phyloP scores from a whole-genome alignment of 2,888 invertebrate genomes.

The Drosophila quinaria region DNA sequence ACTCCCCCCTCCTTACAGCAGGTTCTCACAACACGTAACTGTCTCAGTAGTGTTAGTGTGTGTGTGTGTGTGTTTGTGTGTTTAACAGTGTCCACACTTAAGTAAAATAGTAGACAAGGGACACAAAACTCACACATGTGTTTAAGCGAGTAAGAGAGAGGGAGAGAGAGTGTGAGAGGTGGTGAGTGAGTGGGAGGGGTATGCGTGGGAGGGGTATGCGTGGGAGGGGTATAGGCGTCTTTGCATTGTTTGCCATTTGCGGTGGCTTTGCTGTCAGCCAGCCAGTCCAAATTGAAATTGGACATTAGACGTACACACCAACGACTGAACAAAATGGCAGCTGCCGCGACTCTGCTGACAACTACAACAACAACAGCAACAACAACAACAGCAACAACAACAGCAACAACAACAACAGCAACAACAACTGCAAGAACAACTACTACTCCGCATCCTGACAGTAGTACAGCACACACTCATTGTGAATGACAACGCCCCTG shows the following conservation, averaged over 20 bases:
- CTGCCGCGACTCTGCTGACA: slow-evolving; percentile 62
- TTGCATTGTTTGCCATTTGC: slow-evolving; percentile 81
- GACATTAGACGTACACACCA: slow-evolving; percentile 79
- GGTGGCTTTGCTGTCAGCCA: slow-evolving; percentile 63
- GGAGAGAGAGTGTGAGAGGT: neutral
- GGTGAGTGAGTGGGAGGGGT: neutral
- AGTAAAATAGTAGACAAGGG: slow-evolving; percentile 63
- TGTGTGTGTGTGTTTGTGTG: slow-evolving; percentile 4
- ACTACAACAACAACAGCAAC: slow-evolving; percentile 34
- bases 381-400: slow-evolving; percentile 8
- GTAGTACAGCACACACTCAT: slow-evolving; percentile 65
- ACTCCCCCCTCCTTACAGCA: too few relatives aligned
- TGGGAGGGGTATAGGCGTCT: slow-evolving; percentile 37
- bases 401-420: slow-evolving; percentile 12
- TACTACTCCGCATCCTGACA: slow-evolving; percentile 26
- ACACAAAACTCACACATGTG: slow-evolving; percentile 31
- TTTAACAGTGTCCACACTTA: slow-evolving; percentile 58
- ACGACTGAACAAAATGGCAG: slow-evolving; percentile 64
- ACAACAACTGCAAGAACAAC: slow-evolving; percentile 26
- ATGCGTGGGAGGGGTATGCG: neutral
- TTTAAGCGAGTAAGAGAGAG: neutral
- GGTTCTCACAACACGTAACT: slow-evolving; percentile 8
- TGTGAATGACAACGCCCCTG: slow-evolving; percentile 82
- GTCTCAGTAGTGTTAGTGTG: slow-evolving; percentile 12
- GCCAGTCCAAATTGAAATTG: slow-evolving; percentile 80